phyloP scores from a whole-genome alignment of 2,113 vertebrate genomes.

The Hypocryptadius cinnamomeus region DNA sequence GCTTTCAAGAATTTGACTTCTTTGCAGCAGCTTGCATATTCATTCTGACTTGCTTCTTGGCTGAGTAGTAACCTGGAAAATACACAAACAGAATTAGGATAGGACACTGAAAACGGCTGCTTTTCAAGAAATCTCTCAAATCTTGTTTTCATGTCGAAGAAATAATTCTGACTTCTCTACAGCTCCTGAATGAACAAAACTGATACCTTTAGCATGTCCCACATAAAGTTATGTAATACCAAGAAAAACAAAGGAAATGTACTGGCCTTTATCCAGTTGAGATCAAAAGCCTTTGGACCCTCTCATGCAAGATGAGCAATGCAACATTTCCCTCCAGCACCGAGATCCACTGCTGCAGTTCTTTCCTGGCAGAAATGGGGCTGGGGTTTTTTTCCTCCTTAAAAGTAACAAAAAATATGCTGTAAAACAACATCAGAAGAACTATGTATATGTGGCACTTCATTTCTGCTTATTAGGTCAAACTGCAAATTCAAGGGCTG shows the following conservation, averaged over 20 bases:
- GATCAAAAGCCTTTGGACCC: background rate
- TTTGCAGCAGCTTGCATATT: background rate
- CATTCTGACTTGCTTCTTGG: background rate
- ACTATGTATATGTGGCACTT: background rate
- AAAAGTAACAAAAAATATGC: background rate
- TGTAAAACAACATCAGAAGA: background rate
- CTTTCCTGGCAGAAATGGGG: background rate
- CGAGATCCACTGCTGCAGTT: background rate
- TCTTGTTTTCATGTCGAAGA: rapidly evolving
- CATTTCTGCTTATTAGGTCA: background rate
- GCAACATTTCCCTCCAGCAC: background rate
- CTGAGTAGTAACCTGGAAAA: background rate
- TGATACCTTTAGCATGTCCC: background rate
- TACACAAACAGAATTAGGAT: background rate
- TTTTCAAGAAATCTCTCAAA: background rate
- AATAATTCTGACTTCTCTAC: background rate
- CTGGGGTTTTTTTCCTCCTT: background rate
- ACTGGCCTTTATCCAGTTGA: slow-evolving; percentile 6
- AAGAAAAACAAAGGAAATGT: slow-evolving; percentile 30
- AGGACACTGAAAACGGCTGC: rapidly evolving
- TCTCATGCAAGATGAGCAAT: background rate
- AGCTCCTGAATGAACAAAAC: background rate
- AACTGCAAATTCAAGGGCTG: background rate
- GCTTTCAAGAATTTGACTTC: background rate
- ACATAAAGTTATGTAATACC: background rate